Conservation (phyloP, 2,797 vertebrate genomes). For the Enteromius mattozi region DNA sequence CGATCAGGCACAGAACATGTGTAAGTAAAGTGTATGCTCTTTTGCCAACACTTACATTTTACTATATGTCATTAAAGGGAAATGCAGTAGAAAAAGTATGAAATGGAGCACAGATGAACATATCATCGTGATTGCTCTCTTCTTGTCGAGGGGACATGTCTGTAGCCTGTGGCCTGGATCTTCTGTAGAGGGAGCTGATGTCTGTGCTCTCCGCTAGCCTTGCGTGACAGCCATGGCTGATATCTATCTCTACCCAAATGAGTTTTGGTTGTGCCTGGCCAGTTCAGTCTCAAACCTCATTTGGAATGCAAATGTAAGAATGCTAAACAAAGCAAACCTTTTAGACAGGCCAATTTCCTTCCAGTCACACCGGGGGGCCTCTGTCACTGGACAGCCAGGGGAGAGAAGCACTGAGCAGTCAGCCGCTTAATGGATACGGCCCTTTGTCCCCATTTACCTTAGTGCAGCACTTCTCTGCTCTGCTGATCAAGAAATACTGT, state of each 20-base stretch:
- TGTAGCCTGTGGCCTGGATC: constrained; percentile 32
- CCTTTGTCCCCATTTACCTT: constrained; percentile 55
- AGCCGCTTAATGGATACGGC: constrained; percentile 54
- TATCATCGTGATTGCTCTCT: constrained; percentile 24
- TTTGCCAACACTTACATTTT: background rate
- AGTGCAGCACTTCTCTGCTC: constrained; percentile 54
- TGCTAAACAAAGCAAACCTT: constrained; percentile 80
- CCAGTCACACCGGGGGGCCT: constrained; percentile 50
- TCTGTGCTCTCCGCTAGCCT: constrained; percentile 69
- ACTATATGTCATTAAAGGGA: constrained; percentile 6
- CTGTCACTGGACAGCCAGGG: constrained; percentile 49
- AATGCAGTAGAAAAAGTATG: background rate
- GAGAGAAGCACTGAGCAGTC: constrained; percentile 54
- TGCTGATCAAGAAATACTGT: constrained; percentile 53
- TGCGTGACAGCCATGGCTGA: constrained; percentile 78
- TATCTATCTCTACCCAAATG: constrained; percentile 85
- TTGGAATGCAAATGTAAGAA: constrained; percentile 82
- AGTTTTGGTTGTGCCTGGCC: constrained; percentile 73
- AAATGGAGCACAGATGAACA: constrained; percentile 9
- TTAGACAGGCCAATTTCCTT: constrained; percentile 68
- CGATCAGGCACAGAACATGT: background rate
- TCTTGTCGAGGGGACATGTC: constrained; percentile 30
- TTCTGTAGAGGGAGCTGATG: constrained; percentile 62
- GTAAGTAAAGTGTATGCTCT: constrained; percentile 4
- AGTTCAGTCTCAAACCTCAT: constrained; percentile 75